These are phyloP conservation scores for Platyscapa corneri DNA, from an alignment of 1,140 invertebrate genomes.

Conservation along the genomic window DNA sequence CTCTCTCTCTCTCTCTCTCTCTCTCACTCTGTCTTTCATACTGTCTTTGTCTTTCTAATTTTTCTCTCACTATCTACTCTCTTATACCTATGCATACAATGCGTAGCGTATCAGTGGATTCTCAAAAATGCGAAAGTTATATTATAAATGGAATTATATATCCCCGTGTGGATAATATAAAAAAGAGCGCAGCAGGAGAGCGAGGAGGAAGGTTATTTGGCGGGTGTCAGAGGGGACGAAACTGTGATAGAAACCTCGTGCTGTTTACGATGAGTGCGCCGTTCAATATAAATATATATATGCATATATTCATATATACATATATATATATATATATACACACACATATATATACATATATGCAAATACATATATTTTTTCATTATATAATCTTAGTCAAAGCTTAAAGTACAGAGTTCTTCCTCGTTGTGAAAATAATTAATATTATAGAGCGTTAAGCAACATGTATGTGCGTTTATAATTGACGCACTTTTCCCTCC, in stretches of 20 bases:
- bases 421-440: conserved; percentile 19
- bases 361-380: neutral
- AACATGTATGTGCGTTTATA: neutral
- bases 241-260: conserved; percentile 50
- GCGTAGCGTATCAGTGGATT: conserved; percentile 8
- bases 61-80: neutral
- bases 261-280: conserved; percentile 34
- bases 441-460: conserved; percentile 8
- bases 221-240: conserved; percentile 30
- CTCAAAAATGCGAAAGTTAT: neutral
- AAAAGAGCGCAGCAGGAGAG: conserved; percentile 21
- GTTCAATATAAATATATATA: conserved; percentile 30
- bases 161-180: neutral
- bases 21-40: neutral
- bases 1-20: neutral
- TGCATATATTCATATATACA: neutral
- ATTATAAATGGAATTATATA: neutral
- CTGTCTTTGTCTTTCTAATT: neutral
- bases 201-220: conserved; percentile 38
- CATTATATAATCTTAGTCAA: conserved; percentile 33
- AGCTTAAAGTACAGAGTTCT: conserved; percentile 15
- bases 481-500: neutral
- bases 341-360: neutral
- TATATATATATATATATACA: neutral
- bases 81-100: neutral